A percentile compares a stretch with the other conserved stretches of the same genome.
phyloP scores from a whole-genome alignment of 1,140 invertebrate genomes.

The Eubasilissa regina region DNA sequence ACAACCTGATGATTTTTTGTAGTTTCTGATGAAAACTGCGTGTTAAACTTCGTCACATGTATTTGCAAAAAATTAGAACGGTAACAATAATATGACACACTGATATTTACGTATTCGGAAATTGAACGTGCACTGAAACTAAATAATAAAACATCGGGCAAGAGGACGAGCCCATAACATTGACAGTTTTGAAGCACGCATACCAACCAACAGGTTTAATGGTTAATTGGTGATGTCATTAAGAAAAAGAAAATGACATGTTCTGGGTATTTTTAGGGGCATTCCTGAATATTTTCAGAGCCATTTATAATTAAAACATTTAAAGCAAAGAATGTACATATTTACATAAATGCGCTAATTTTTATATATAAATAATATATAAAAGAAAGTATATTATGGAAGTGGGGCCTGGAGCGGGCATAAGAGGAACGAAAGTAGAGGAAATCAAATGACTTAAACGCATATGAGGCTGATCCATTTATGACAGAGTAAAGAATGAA shows the following conservation, averaged over 20 bases:
- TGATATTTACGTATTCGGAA: conserved; percentile 49
- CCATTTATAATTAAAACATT: too few species aligned
- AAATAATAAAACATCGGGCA: conserved; percentile 38
- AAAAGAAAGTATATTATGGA: too few species aligned
- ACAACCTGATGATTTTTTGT: conserved; percentile 42
- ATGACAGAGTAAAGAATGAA: too few species aligned
- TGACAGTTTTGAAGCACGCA: conserved; percentile 33
- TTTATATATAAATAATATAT: too few species aligned
- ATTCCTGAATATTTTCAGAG: too few species aligned
- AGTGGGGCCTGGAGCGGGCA: too few species aligned
- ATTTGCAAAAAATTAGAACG: conserved; percentile 13
- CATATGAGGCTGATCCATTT: too few species aligned
- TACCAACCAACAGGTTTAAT: conserved; percentile 15
- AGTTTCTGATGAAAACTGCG: conserved; percentile 3
- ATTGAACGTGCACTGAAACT: conserved; percentile 40
- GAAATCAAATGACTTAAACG: too few species aligned
- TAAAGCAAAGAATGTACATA: too few species aligned
- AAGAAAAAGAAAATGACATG: background rate
- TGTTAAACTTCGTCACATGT: background rate
- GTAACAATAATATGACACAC: conserved; percentile 39
- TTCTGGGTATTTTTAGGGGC: too few species aligned
- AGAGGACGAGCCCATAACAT: conserved; percentile 47
- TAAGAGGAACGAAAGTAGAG: too few species aligned
- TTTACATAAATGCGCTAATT: too few species aligned
- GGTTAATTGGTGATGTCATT: background rate